A percentile compares a stretch with the other conserved stretches of the same genome.
These are phyloP conservation scores for Copidosoma floridanum DNA, from an alignment of 1,140 invertebrate species.

Conservation along the genomic window DNA sequence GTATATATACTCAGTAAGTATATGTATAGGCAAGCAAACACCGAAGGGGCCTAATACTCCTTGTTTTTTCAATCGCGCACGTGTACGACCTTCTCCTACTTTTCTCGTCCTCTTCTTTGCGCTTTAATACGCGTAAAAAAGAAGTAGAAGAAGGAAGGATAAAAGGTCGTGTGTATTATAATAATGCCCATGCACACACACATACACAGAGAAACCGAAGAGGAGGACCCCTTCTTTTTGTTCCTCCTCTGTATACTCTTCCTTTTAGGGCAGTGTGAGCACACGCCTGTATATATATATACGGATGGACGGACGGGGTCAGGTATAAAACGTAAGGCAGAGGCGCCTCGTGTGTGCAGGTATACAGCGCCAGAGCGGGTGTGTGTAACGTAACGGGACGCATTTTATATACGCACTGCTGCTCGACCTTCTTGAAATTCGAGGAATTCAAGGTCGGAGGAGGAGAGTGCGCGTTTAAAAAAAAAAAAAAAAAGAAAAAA, in stretches of 20 bases:
- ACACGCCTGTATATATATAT: no score
- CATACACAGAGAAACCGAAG: background rate
- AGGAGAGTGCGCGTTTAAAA: conserved; percentile 22
- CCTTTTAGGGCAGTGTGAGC: no score
- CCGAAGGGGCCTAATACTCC: no score
- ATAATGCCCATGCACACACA: background rate
- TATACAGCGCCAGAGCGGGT: background rate
- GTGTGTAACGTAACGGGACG: conserved; percentile 13
- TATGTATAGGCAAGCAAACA: no score
- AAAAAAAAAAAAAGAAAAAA: conserved; percentile 8
- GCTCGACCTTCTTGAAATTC: conserved; percentile 38
- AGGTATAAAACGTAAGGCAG: no score
- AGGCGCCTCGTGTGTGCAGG: no score
- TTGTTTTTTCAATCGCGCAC: no score
- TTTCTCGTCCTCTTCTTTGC: background rate
- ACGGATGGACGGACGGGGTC: no score
- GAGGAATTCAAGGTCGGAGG: conserved; percentile 32
- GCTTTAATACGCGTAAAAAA: background rate
- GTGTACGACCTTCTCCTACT: no score
- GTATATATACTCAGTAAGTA: no score
- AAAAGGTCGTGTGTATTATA: conserved; percentile 4
- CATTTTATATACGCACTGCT: no score
- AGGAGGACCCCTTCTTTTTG: no score
- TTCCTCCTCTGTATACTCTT: conserved; percentile 2
- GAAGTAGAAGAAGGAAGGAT: background rate